Conservation (phyloP, 2,113 vertebrate species). For the Excalfactoria chinensis region DNA sequence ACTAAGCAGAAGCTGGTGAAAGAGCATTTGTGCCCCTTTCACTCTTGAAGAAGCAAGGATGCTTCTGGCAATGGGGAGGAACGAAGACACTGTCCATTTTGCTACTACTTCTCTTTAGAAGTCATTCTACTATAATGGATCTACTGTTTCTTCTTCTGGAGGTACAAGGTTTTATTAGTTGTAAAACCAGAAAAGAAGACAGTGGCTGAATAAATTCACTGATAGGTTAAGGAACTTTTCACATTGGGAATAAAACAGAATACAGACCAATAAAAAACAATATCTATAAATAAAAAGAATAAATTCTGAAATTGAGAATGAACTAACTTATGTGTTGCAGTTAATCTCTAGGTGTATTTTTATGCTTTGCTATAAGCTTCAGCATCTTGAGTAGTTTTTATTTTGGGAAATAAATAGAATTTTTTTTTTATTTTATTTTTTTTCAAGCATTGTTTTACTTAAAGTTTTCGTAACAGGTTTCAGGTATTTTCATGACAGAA, state of each 20-base stretch:
- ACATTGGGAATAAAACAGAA: background rate
- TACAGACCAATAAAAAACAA: background rate
- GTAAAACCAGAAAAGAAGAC: background rate
- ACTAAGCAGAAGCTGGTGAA: background rate
- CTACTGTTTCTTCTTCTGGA: background rate
- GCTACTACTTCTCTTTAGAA: background rate
- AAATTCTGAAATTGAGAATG: background rate
- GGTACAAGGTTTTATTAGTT: background rate
- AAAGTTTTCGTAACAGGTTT: background rate
- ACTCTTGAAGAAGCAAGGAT: background rate
- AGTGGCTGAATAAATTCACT: background rate
- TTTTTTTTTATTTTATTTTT: background rate
- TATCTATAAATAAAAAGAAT: background rate
- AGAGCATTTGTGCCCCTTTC: background rate
- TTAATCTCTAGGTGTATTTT: background rate
- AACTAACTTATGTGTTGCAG: background rate
- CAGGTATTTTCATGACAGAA: background rate
- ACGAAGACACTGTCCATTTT: too few relatives aligned
- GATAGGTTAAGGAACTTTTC: background rate
- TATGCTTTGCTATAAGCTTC: background rate
- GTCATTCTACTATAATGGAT: background rate
- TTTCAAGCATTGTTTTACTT: background rate
- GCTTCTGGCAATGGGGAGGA: background rate
- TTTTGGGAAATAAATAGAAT: background rate
- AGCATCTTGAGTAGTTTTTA: background rate